Evolutionary conservation across 2,888 invertebrate species (phyloP).

Genomic region (Barypeithes pellucidus): DNA sequence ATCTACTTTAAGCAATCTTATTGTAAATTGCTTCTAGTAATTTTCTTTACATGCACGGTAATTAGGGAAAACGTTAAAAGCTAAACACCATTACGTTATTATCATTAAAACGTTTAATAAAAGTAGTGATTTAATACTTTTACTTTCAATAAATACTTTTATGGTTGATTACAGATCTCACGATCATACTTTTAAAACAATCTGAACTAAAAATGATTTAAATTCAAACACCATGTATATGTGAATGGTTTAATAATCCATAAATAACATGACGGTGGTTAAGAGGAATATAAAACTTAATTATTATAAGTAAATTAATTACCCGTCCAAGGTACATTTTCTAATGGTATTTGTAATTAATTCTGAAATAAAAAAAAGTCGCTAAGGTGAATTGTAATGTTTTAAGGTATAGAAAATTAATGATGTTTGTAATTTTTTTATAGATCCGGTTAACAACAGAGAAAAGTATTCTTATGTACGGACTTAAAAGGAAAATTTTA

Average conservation of each 20-base stretch:
- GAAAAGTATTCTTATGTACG: neutral
- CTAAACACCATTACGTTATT: no score
- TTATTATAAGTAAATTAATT: neutral
- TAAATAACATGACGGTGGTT: neutral
- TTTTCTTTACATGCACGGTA: neutral
- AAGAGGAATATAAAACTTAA: neutral
- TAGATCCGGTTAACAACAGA: neutral
- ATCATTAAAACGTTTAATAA: no score
- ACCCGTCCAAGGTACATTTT: neutral
- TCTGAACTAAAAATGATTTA: no score
- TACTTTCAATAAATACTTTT: neutral
- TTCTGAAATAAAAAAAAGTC: neutral
- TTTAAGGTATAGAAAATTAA: neutral
- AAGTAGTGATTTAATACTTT: no score
- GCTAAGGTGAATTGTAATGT: neutral
- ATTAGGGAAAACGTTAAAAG: slow-evolving; percentile 9
- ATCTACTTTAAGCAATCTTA: slow-evolving; percentile 3
- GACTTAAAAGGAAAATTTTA: no score
- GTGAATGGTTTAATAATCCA: no score
- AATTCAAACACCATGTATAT: no score
- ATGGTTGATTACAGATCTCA: neutral
- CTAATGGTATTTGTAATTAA: neutral
- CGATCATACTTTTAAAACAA: no score
- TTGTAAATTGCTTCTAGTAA: neutral
- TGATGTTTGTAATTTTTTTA: slow-evolving; percentile 1